Evolutionary conservation across 2,113 vertebrate genomes (phyloP), one percentile per base, ranked within the genome.

Genomic region (Pseudolaguvia tuberculata): DNA sequence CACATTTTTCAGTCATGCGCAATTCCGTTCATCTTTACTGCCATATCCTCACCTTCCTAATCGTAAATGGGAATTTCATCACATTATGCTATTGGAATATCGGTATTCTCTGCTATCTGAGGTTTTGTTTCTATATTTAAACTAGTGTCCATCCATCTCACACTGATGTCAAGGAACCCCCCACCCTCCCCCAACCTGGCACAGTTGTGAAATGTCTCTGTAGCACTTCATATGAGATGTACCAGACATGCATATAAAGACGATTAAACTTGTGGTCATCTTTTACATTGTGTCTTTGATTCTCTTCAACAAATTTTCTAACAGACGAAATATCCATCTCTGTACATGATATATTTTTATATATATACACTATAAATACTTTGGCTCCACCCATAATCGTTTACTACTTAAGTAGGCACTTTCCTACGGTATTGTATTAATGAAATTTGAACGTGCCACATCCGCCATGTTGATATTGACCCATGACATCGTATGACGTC

Each of bases 191-290:
- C 78, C 74, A 51, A 62, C 23, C 51, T 78, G 83, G 79, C 83
- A 86, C 86, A 78, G 68, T 63, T 75, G 77, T 78, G 51, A 87
- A 82, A 82, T 82, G 83, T 83, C 79, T 80, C 83, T 84, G 83
- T 88, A 79, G 83, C 81, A 77, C 88, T 86, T 85, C 81, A 85
- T 82, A 83, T 80, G 85, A 89, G 87, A 86, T 90, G 88, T 91
- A 89, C 72, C 86, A 84, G 75, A 90, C 84, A 88, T 83, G 83
- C 83, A 87, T 77, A 85, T 80, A 87, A 86, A 87, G 81, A 79
- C 82, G 83, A 90, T 88, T 87, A 90, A 88, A 85, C 83, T 83
- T 84, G 84, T 89, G 88, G 82, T 88, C 84, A 87, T 87, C 85
- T 86, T 90, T 89, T 87, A 53, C 84, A n/a, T 76, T 20, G 80